Conservation (phyloP, 1,140 invertebrate species). For the Trialeurodes vaporariorum region DNA sequence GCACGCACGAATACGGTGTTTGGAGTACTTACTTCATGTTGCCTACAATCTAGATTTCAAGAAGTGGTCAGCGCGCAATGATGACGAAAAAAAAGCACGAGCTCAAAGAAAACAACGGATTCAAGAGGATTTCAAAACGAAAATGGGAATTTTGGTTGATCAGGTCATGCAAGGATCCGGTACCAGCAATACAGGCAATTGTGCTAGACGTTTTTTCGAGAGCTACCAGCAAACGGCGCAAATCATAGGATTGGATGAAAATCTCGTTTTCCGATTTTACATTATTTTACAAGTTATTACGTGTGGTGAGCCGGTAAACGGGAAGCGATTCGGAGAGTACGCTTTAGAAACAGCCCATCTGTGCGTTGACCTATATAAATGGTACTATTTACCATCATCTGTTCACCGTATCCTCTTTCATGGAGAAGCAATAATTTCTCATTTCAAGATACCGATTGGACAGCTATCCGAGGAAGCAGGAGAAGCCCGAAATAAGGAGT, state of each 20-base stretch:
- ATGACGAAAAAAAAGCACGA: slow-evolving; percentile 12
- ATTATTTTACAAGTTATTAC: background rate
- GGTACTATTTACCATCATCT: background rate
- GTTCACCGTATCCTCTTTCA: background rate
- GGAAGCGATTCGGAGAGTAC: background rate
- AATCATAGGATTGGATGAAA: background rate
- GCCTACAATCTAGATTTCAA: slow-evolving; percentile 15
- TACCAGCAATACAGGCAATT: background rate
- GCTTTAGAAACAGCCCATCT: background rate
- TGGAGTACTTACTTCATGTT: too few species aligned
- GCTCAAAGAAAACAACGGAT: slow-evolving; percentile 14
- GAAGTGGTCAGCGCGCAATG: slow-evolving; percentile 12
- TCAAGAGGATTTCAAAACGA: slow-evolving; percentile 14
- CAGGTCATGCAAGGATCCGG: background rate
- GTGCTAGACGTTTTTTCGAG: background rate
- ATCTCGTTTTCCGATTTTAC: background rate
- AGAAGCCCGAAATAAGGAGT: background rate
- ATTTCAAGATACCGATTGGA: background rate
- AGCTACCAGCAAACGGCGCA: background rate
- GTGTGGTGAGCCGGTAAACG: background rate
- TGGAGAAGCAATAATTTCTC: background rate
- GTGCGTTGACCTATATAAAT: background rate
- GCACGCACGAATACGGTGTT: slow-evolving; percentile 16
- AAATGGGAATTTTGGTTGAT: slow-evolving; percentile 15
- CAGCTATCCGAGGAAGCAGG: background rate